Evolutionary conservation across 2,113 vertebrate species (phyloP), one percentile per base, ranked within the genome.

Genomic region (Leptobrachium ailaonicum): DNA sequence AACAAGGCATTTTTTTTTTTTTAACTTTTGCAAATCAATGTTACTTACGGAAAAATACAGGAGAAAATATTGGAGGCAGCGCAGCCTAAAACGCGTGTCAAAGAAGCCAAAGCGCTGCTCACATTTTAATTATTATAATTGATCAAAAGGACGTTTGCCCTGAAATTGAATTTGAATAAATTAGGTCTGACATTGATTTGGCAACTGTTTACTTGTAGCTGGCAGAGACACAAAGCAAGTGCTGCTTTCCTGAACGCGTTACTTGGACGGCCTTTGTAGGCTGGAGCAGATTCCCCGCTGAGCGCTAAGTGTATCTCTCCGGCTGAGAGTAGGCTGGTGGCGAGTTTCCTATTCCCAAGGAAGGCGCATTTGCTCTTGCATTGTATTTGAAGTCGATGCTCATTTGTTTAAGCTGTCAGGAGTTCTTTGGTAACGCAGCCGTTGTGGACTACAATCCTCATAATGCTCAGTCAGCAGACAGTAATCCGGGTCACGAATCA

Each of bases 101-200:
- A 82, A 78, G 83, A 63, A 67, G 82, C 79, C 66, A 80, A 83
- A 83, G 83, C 68, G 76, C 75, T 70, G 71, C 68, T 64, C 9
- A 3, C 71, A 62, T 86, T 84, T 87, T 85, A 83, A 83, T 86
- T 85, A 84, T 64, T 88, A 76, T 72, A 86, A 50, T 58, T 87
- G 63, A 84, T 87, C 73, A 87, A 86, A 32, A 89, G 72, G 79
- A 76, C 86, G 83, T 85, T 86, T 88, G 77, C 79, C 86, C 2
- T 66, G 82, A 85, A 87, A 66, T 79, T 71, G 71, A 85, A 86
- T 84, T 58, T 85, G 71, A 83, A 79, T 89, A 84, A 87, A 89
- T 83, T 80, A 86, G 85, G 79, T 79, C 66, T 88, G 88, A 84
- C 45, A 76, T 47, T 86, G 77, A 82, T 85, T 87, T 92, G 83